phyloP scores from a whole-genome alignment of 2,797 vertebrate species.

The Chaetodon trifasciatus region DNA sequence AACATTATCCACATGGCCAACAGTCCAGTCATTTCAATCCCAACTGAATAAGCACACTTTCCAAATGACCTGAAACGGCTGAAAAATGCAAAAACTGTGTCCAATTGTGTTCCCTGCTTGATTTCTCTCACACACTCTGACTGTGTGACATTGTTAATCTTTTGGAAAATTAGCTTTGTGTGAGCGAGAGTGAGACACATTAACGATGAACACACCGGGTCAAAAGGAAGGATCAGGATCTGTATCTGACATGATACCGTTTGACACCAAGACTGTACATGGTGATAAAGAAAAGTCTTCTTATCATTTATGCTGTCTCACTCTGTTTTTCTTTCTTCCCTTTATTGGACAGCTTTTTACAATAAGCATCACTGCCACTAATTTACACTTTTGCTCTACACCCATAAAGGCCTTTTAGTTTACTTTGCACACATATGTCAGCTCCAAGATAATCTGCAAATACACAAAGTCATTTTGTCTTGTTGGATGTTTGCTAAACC shows the following conservation, averaged over 20 bases:
- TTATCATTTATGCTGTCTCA: neutral
- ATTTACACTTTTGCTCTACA: no score
- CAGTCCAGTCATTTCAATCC: constrained; percentile 9
- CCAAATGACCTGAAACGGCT: constrained; percentile 25
- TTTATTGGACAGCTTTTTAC: neutral
- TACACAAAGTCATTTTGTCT: no score
- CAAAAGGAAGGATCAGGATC: neutral
- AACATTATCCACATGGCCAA: constrained; percentile 6
- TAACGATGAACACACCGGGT: neutral
- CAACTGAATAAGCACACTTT: constrained; percentile 26
- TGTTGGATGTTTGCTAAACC: no score
- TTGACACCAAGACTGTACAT: neutral
- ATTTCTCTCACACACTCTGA: neutral
- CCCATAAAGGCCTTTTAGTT: neutral
- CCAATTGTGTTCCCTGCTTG: constrained; percentile 20
- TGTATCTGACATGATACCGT: neutral
- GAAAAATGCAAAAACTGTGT: constrained; percentile 19
- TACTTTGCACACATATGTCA: neutral
- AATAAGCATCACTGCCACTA: neutral
- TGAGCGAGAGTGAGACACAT: neutral
- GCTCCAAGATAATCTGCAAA: no score
- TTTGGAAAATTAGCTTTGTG: constrained; percentile 34
- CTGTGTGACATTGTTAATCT: constrained; percentile 14
- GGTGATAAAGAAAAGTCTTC: neutral
- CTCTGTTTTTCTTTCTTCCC: neutral